Base-by-base conservation (phyloP, 2,888 invertebrate species). In the Zaprionus lineosus region DNA sequence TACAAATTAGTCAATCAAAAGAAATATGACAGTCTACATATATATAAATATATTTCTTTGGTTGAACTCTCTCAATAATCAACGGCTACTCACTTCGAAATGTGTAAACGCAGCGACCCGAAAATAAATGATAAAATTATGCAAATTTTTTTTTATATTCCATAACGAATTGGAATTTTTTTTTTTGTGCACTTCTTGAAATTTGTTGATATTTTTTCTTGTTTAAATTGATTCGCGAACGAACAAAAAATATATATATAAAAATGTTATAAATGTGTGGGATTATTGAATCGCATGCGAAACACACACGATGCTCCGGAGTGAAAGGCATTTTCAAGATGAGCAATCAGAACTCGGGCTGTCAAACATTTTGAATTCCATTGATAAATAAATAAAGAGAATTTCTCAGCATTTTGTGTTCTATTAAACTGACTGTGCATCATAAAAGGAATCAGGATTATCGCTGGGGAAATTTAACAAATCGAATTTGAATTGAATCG, bases 101-200 rank as follows among this genome's bases (percentile, higher is more conserved):
- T 51, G 37, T 57, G 37, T 44, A 58, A 52, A 40, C 43, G 52
- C 51, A 66, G 63, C 55, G 60, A 64, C 40, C 44, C 52, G 67
- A 59, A 67, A 83, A 85, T 52, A 74, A 85, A 79, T 85, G 66
- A 44, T 60, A 43, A 63, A 85, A 78, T 82, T 79, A 79, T 79
- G 84, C 60, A 63, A 78, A 78, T 83, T 50, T 44, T 29, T 48
- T 52, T 59, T 65, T 62, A 48, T n/a, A n/a, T n/a, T n/a, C n/a
- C n/a, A n/a, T n/a, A n/a, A n/a, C n/a, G n/a, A n/a, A n/a, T n/a
- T n/a, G n/a, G n/a, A 56, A 51, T 74, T 74, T 74, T 65, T 58
- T 61, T 51, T 50, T 31, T 44, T 62, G 48, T 37, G 55, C 57
- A 51, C 74, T 74, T 56, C 57, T 61, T 53, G 51, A 51, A 48